phyloP scores from a whole-genome alignment of 2,888 invertebrate genomes.

The Cheilosia urbana region DNA sequence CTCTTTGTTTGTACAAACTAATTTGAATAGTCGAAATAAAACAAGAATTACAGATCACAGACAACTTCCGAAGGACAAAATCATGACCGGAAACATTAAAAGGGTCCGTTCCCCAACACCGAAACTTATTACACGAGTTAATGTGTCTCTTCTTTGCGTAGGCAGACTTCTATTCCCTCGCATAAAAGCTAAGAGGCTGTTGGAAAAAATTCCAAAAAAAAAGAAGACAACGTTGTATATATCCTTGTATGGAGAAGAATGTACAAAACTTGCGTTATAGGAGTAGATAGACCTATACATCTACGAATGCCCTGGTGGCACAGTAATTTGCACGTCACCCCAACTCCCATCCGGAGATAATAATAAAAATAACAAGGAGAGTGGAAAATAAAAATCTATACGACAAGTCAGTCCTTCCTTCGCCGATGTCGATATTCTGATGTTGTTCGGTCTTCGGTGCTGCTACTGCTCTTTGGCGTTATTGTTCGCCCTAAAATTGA shows the following conservation, averaged over 20 bases:
- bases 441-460: not conserved
- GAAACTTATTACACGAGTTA: constrained; percentile 23
- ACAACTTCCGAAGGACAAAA: constrained; percentile 48
- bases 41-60: constrained; percentile 19
- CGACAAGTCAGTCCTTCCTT: not conserved
- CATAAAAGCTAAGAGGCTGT: constrained; percentile 36
- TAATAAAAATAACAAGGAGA: constrained; percentile 16
- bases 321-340: constrained; percentile 45
- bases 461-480: not conserved
- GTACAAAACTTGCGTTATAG: not conserved
- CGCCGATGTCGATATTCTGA: no score
- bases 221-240: constrained; percentile 9
- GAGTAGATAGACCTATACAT: not conserved
- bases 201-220: not conserved
- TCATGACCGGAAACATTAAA: constrained; percentile 25
- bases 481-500: constrained; percentile 34
- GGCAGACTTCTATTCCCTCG: constrained; percentile 26
- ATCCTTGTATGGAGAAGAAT: constrained; percentile 1
- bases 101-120: not conserved
- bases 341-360: constrained; percentile 21
- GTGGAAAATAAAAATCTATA: constrained; percentile 31
- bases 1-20: constrained; percentile 4
- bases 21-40: constrained; percentile 25
- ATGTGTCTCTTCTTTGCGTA: constrained; percentile 18
- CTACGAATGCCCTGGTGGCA: constrained; percentile 20